phyloP scores from a whole-genome alignment of 2,797 vertebrate genomes.

The Dendrocincla tyrannina region DNA sequence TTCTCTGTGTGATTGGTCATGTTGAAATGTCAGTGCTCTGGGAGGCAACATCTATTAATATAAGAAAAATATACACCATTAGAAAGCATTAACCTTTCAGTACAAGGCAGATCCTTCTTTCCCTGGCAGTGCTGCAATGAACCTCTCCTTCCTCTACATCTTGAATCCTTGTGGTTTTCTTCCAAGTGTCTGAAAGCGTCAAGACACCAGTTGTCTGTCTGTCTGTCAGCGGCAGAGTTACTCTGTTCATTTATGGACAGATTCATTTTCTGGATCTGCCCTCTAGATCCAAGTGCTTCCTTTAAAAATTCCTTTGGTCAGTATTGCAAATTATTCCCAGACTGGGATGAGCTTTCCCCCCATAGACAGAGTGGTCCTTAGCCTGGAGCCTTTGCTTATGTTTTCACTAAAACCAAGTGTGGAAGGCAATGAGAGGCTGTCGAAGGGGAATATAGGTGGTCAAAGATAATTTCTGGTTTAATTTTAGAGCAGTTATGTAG shows the following conservation, averaged over 20 bases:
- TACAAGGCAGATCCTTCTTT: not conserved
- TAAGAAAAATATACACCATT: not conserved
- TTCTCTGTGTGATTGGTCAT: not conserved
- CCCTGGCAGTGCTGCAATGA: not conserved
- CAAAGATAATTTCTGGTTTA: not conserved
- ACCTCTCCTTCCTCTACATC: not conserved
- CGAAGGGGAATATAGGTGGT: not conserved
- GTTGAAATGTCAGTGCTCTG: not conserved
- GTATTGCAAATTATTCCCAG: not conserved
- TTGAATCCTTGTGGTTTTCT: not conserved
- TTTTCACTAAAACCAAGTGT: not conserved
- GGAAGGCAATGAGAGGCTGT: not conserved
- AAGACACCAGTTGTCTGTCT: not conserved
- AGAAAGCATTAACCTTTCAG: not conserved
- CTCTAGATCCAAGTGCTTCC: not conserved
- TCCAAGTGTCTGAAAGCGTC: not conserved
- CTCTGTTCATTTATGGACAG: not conserved
- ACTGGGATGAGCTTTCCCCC: not conserved
- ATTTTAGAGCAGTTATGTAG: not conserved
- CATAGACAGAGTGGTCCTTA: not conserved
- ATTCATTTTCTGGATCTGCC: not conserved
- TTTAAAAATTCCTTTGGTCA: not conserved
- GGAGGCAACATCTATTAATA: not conserved
- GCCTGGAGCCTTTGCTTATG: not conserved
- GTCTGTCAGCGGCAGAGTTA: not conserved